Conservation (phyloP, 2,797 vertebrate species). For the Sparidentex hasta region DNA sequence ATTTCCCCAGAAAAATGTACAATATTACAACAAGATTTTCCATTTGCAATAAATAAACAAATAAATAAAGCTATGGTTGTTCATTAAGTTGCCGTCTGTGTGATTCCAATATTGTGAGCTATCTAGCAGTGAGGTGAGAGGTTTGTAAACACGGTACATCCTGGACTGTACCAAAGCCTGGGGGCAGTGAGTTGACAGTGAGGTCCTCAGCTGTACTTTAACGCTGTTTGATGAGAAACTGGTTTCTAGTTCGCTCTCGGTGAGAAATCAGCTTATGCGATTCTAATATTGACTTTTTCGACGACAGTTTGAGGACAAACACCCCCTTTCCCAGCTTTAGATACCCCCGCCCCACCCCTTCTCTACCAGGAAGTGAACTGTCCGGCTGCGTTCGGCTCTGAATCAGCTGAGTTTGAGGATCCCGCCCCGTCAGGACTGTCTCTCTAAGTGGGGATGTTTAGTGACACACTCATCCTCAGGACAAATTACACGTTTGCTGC, state of each 20-base stretch:
- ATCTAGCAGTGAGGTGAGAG: slow-evolving; percentile 76
- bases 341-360: slow-evolving; percentile 36
- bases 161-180: slow-evolving; percentile 83
- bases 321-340: neutral
- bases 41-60: neutral
- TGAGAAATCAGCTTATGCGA: rapidly evolving
- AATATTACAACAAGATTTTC: neutral
- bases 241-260: slow-evolving; percentile 18
- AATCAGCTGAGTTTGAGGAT: slow-evolving; percentile 82
- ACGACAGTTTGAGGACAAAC: slow-evolving; percentile 33
- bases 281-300: neutral
- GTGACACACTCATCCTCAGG: neutral
- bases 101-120: slow-evolving; percentile 10
- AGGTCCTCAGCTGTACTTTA: neutral
- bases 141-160: slow-evolving; percentile 85
- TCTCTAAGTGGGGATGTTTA: slow-evolving; percentile 19
- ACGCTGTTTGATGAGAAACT: neutral
- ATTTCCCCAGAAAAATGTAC: neutral
- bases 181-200: neutral
- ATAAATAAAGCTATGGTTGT: neutral
- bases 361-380: slow-evolving; percentile 60
- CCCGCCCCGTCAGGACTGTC: slow-evolving; percentile 44
- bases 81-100: neutral
- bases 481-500: neutral
- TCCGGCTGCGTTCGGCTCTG: slow-evolving; percentile 31